These are phyloP conservation scores for Andrena chrysosceles DNA, from an alignment of 2,888 invertebrate species.

Conservation along the genomic window DNA sequence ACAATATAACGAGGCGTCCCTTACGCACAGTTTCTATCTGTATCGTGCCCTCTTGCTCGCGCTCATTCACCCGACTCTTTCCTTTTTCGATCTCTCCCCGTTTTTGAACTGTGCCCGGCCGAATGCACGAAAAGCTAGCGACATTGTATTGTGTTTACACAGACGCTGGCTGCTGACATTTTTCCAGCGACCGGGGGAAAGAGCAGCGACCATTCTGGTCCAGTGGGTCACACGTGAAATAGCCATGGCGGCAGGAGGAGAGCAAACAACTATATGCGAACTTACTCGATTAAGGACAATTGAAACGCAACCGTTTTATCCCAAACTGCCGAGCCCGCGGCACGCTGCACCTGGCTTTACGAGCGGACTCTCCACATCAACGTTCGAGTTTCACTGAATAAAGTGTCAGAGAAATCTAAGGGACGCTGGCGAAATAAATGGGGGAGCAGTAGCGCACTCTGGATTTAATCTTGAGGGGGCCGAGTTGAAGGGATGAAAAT, in stretches of 20 bases:
- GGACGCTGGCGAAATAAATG: constrained; percentile 39
- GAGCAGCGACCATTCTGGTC: constrained; percentile 71
- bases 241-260: constrained; percentile 58
- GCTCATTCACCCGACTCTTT: constrained; percentile 8
- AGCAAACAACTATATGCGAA: constrained; percentile 74
- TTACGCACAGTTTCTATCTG: constrained; percentile 33
- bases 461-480: not conserved
- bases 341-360: constrained; percentile 57
- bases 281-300: constrained; percentile 78
- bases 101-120: constrained; percentile 72
- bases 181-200: constrained; percentile 63
- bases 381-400: constrained; percentile 50
- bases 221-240: constrained; percentile 74
- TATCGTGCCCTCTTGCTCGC: not conserved
- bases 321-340: constrained; percentile 38
- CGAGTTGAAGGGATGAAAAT: too few relatives aligned
- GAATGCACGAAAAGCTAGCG: constrained; percentile 75
- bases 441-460: not conserved
- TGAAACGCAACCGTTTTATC: constrained; percentile 71
- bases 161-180: constrained; percentile 73
- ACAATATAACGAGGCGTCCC: constrained; percentile 67
- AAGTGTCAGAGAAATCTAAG: constrained; percentile 33
- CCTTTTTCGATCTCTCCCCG: constrained; percentile 59
- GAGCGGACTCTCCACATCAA: constrained; percentile 57
- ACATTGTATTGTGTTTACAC: constrained; percentile 78